Base-by-base conservation (phyloP, 2,888 invertebrate genomes). In the Apomyelois bistriatella region DNA sequence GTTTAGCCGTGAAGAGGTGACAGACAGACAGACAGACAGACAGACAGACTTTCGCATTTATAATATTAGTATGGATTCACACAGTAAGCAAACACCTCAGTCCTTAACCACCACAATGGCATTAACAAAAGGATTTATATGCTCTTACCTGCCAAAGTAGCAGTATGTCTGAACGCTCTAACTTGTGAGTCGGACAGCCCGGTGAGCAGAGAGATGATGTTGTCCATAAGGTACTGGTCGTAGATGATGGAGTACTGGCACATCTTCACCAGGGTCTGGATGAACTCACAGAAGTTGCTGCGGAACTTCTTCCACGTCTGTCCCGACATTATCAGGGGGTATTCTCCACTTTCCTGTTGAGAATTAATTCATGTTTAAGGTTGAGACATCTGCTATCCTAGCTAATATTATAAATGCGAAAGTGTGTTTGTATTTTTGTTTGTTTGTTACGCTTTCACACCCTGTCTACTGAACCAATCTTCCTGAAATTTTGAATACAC, bases 171-270 rank as follows among this genome's bases (percentile, higher is more conserved):
- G 81, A 98, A 98, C 4, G 98, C 97, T 72, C 97, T 91, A 42
- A 98, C 97, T 93, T 99, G 99, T 0, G 99, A 99, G 91, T 99
- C 99, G 0, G 99, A 98, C 48, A 99, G 91, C 0, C 98, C 99
- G 10, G 99, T 99, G 48, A 99, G 92, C 54, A 99, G 90, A 0
- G 99, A 99, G 68, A 99, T 99, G 8, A 99, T 95, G 79, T 98
- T 98, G 85, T 99, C 99, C 98, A 99, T 99, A 61, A 99, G 92
- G 84, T 98, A 98, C 82, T 99, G 98, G 87, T 99, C 99, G 70
- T 99, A 99, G 74, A 99, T 99, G 61, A 99, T 99, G 50, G 98
- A 97, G 88, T 99, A 98, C 82, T 99, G 99, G 78, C 99, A 99
- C 87, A 99, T 98, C 62, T 97, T 96, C 43, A 99, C 98, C 55